Base-by-base conservation (phyloP, 2,888 invertebrate species). In the Conops quadrifasciatus region DNA sequence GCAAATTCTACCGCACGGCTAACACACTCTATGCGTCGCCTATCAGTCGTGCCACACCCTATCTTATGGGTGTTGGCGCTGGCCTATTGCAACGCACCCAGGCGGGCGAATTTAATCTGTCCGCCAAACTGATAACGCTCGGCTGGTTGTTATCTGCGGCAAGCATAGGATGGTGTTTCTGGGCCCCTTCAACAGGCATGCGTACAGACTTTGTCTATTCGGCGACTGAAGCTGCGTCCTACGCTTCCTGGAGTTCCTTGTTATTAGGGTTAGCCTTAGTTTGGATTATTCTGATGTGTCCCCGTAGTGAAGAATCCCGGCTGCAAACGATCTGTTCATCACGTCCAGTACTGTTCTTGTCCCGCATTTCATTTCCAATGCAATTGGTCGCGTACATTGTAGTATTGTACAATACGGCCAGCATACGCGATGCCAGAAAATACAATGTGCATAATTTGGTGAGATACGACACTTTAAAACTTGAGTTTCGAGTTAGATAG, bases 1-100 rank as follows among this genome's bases (percentile, higher is more conserved):
- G 90, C 80, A 91, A 92, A 81, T 88, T 92, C 72, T 91, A 91
- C 77, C 88, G 91, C 73, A 91, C 91, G 30, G 91, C 91, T 15
- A 89, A 91, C 74, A 82, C 91, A 74, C 89, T 90, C 71, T 91
- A 91, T 79, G 87, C 87, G 11, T 88, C 90, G 21, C 87, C 90
- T 1, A 80, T 91, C 3, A 90, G 91, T 74, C 89, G 92, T 64
- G 90, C 89, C 2, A 90, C 91, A 1, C 88, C 91, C 0, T 92
- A 91, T 80, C 81, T 91, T 24, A 85, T 90, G 63, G 92, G 92
- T 2, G 84, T 92, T 3, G 89, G 88, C 2, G 86, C 91, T 62
- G 92, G 91, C 9, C 84, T 91, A 43, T 81, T 89, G 60, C 84
- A 80, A 36, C 80, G 80, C 64, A 78, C 78, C 30, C 81, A 82